Conservation (phyloP, 2,888 invertebrate genomes). For the Lamproptera curius region DNA sequence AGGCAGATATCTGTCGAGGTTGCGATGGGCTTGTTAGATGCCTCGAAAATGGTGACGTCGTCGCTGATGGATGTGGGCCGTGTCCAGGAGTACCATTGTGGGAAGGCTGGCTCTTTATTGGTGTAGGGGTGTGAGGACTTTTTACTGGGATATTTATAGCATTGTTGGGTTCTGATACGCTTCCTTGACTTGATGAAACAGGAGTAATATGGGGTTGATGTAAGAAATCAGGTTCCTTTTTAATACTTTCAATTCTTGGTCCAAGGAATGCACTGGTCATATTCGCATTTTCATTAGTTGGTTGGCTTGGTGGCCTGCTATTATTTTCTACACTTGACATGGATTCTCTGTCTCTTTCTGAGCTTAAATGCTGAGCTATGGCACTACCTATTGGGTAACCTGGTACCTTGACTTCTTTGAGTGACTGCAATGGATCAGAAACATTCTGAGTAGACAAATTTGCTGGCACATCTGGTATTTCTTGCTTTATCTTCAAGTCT, state of each 20-base stretch:
- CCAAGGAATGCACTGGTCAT: constrained; percentile 78
- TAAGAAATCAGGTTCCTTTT: constrained; percentile 84
- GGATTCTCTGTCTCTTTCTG: constrained; percentile 70
- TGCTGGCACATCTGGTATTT: constrained; percentile 74
- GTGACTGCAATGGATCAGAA: constrained; percentile 85
- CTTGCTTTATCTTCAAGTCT: constrained; percentile 74
- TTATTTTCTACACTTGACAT: constrained; percentile 69
- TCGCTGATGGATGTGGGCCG: constrained; percentile 58
- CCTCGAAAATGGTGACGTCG: constrained; percentile 71
- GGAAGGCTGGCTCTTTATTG: constrained; percentile 67
- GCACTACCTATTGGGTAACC: constrained; percentile 81
- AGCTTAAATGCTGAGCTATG: constrained; percentile 67
- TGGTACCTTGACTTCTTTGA: constrained; percentile 89
- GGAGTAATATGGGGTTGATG: constrained; percentile 74
- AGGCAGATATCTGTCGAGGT: constrained; percentile 68
- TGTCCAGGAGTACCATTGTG: constrained; percentile 63
- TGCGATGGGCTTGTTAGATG: constrained; percentile 72
- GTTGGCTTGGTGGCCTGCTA: constrained; percentile 69
- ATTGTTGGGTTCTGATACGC: constrained; percentile 59
- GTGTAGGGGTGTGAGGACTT: constrained; percentile 74
- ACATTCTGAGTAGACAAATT: constrained; percentile 72
- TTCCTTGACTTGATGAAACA: constrained; percentile 67
- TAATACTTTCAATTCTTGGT: constrained; percentile 84
- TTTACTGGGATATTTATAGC: constrained; percentile 78
- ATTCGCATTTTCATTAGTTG: constrained; percentile 66